phyloP scores from a whole-genome alignment of 2,113 vertebrate genomes.

The Pelmatolapia mariae region DNA sequence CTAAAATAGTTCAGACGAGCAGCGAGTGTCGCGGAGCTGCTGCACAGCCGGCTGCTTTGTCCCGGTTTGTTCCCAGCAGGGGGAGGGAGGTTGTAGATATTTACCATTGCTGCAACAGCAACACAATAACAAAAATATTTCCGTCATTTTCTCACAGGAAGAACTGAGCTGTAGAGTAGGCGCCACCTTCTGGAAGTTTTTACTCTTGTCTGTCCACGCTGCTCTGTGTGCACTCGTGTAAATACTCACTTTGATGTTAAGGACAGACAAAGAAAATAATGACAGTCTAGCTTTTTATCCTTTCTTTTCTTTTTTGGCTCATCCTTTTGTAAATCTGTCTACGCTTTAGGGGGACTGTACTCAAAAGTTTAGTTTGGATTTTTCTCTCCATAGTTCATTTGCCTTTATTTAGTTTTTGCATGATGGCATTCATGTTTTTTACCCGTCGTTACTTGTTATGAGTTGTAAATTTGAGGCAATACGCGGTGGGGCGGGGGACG shows the following conservation, averaged over 20 bases:
- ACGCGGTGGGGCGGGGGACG: not conserved
- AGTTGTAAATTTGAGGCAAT: constrained; percentile 31
- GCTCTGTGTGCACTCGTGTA: constrained; percentile 38
- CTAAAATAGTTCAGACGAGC: not conserved
- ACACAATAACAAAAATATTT: not conserved
- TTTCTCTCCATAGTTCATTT: not conserved
- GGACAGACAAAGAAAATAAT: not conserved
- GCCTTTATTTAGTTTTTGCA: constrained; percentile 29
- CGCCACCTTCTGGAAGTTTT: not conserved
- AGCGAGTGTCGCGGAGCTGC: not conserved
- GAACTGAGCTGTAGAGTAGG: not conserved
- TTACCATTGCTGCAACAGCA: constrained; percentile 31
- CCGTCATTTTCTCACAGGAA: not conserved
- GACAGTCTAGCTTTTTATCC: not conserved
- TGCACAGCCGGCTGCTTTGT: not conserved
- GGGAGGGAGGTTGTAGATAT: constrained; percentile 30
- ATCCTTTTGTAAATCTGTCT: not conserved
- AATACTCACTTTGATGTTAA: constrained; percentile 40
- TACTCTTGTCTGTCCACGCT: not conserved
- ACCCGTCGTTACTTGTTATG: not conserved
- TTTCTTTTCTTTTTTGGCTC: not conserved
- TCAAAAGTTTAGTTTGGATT: not conserved
- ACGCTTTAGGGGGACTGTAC: not conserved
- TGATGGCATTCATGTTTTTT: not conserved
- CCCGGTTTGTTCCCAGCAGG: not conserved